These are phyloP conservation scores for Drosophila kanapiae DNA, from an alignment of 1,140 invertebrate genomes.

Conservation along the genomic window DNA sequence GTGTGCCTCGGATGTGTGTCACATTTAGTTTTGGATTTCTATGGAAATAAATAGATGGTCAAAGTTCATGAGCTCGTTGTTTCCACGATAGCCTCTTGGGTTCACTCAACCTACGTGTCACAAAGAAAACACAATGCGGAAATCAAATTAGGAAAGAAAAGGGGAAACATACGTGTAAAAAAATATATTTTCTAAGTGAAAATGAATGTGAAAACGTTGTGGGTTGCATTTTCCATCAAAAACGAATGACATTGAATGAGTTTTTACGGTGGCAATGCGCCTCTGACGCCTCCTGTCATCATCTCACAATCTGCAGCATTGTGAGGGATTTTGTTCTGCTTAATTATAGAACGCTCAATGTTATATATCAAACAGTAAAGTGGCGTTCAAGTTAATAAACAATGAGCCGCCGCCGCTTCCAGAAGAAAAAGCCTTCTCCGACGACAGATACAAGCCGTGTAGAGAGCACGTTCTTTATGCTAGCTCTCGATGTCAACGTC, in stretches of 20 bases:
- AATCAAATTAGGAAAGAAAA: constrained; percentile 45
- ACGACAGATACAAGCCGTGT: constrained; percentile 46
- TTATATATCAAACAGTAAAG: constrained; percentile 62
- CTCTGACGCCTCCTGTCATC: constrained; percentile 33
- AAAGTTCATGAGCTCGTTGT: constrained; percentile 8
- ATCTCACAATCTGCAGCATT: constrained; percentile 30
- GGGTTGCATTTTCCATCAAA: constrained; percentile 66
- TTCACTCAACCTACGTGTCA: constrained; percentile 69
- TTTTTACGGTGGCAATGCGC: constrained; percentile 57
- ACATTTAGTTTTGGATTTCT: constrained; percentile 13
- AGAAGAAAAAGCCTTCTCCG: constrained; percentile 49
- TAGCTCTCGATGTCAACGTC: constrained; percentile 59
- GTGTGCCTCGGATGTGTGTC: constrained; percentile 22
- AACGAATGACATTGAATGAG: constrained; percentile 43
- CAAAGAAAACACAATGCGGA: constrained; percentile 64
- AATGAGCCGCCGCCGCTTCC: constrained; percentile 30
- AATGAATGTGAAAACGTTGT: constrained; percentile 41
- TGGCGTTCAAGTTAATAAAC: constrained; percentile 68
- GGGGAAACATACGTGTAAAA: constrained; percentile 9
- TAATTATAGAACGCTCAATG: constrained; percentile 67
- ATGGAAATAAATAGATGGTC: neutral
- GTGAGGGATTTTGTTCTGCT: constrained; percentile 48
- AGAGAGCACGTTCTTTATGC: constrained; percentile 45
- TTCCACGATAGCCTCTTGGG: constrained; percentile 23
- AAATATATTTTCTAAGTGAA: constrained; percentile 68